Base-by-base conservation (phyloP, 2,888 invertebrate species). In the Drosophila mimica region DNA sequence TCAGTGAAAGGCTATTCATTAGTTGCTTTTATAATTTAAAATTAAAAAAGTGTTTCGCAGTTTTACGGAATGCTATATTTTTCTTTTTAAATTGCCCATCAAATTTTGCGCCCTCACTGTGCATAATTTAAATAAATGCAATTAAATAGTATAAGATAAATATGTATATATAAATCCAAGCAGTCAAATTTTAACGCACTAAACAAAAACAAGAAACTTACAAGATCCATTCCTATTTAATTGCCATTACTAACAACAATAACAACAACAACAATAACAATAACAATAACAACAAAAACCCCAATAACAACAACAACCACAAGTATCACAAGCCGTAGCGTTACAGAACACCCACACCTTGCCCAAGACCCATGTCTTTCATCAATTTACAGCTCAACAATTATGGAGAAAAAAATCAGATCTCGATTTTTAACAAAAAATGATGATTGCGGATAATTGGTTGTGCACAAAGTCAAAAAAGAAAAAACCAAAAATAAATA, bases 391-490 rank as follows among this genome's bases (percentile, higher is more conserved):
- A 82, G 82, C 82, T 82, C 82, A 89, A 87, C 74, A 76, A 88
- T 70, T 76, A 67, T 51, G 61, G 60, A 78, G 70, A 77, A 70
- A 53, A 60, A 70, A 84, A 86, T 81, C 83, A 82, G 83, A 91
- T 92, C 92, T 91, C 88, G 91, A 92, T 92, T 92, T 92, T 92
- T 92, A 92, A 84, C 79, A 79, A 81, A 88, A 91, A 85, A 93
- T 92, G 92, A 92, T 92, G 92, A 93, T 92, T 92, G 92, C 92
- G 92, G 92, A 92, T 93, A 92, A 92, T 92, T 92, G 92, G 92
- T 93, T 92, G 92, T 91, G 91, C 92, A 93, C 92, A 92, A 81
- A 84, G 46, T 46, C 46, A 82, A 84, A 52, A 31, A 25, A 13
- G n/a, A 34, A 60, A 56, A 38, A 43, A 51, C 40, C 7, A 48